phyloP scores from a whole-genome alignment of 2,113 vertebrate species.

The Alligator mississippiensis region DNA sequence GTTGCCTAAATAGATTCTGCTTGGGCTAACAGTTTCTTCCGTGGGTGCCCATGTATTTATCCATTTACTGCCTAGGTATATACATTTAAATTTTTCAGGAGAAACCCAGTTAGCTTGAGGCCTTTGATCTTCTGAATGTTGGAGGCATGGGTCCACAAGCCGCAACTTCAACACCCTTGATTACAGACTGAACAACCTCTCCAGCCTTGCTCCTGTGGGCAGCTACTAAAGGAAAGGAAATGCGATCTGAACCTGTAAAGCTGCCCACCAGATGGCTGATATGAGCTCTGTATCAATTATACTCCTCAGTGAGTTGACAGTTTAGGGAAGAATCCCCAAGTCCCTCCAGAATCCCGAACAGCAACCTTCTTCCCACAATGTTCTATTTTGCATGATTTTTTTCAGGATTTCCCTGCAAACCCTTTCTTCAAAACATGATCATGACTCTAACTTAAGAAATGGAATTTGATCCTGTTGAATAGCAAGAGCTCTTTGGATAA shows the following conservation, averaged over 20 bases:
- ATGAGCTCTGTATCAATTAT: no score
- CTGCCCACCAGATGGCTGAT: no score
- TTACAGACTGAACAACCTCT: not conserved
- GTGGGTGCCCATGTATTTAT: not conserved
- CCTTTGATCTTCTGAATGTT: not conserved
- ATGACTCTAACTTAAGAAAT: not conserved
- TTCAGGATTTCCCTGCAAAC: not conserved
- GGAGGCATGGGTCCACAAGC: fast-evolving
- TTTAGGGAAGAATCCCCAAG: not conserved
- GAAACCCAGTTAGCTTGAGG: not conserved
- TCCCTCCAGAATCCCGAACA: not conserved
- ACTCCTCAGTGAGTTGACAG: no score
- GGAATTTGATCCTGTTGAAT: not conserved
- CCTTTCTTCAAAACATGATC: not conserved
- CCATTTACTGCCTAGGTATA: not conserved
- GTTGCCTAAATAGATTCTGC: not conserved
- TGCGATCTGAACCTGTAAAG: not conserved
- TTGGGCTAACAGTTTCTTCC: not conserved
- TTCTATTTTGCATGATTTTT: not conserved
- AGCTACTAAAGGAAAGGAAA: not conserved
- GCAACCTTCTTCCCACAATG: not conserved
- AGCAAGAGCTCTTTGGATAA: not conserved
- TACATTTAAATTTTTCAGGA: not conserved
- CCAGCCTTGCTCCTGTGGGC: not conserved
- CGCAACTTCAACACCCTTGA: not conserved